These are phyloP conservation scores for Drosophila ochracea DNA, from an alignment of 2,888 invertebrate genomes.

Conservation along the genomic window DNA sequence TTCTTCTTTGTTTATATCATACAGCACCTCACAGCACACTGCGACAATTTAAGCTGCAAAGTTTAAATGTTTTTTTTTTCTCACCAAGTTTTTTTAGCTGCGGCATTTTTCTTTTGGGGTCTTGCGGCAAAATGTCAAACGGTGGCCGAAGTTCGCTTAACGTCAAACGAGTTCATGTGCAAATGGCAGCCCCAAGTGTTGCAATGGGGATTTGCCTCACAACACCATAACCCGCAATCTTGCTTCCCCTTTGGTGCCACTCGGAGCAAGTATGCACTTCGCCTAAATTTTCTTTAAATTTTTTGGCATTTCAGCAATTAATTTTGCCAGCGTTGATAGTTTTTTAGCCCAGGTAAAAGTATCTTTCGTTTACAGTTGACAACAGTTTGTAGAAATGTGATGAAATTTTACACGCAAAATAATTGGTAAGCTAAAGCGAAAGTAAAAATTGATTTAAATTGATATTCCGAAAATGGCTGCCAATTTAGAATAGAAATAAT, in stretches of 20 bases:
- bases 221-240: background rate
- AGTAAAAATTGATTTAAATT: accelerated
- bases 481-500: background rate
- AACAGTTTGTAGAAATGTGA: background rate
- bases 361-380: constrained; percentile 26
- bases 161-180: constrained; percentile 67
- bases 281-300: constrained; percentile 53
- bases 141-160: constrained; percentile 74
- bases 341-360: constrained; percentile 21
- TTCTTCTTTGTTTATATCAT: background rate
- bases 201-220: constrained; percentile 10
- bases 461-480: no score
- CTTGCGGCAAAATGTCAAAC: constrained; percentile 80
- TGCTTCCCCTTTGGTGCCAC: background rate
- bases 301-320: constrained; percentile 52
- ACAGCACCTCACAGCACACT: constrained; percentile 15
- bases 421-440: background rate
- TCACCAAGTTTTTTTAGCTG: constrained; percentile 46
- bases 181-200: constrained; percentile 65
- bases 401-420: background rate
- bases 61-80: constrained; percentile 64
- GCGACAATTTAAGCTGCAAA: constrained; percentile 79
- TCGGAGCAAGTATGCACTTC: constrained; percentile 60
- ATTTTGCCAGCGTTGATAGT: constrained; percentile 41
- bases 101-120: constrained; percentile 52